These are phyloP conservation scores for Halichoerus grypus DNA, from an alignment of 2,113 vertebrate genomes.

Conservation along the genomic window DNA sequence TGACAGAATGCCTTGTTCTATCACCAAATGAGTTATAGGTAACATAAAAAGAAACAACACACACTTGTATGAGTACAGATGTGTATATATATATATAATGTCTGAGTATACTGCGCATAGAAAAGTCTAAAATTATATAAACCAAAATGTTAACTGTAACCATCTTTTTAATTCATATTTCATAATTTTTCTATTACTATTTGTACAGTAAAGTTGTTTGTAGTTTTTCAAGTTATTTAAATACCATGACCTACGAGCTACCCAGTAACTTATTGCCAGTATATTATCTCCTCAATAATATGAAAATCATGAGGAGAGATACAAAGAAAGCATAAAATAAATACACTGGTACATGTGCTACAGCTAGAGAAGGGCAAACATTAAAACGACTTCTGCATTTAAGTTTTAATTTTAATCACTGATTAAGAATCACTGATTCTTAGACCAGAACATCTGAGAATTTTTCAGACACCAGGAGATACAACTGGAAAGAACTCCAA, in stretches of 20 bases:
- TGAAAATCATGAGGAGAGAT: not conserved
- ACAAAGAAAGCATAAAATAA: not conserved
- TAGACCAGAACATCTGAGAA: not conserved
- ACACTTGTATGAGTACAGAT: not conserved
- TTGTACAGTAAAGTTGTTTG: constrained; percentile 14
- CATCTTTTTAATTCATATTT: not conserved
- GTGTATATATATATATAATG: not conserved
- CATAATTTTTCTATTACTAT: not conserved
- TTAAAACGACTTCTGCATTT: not conserved
- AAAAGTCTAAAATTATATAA: not conserved
- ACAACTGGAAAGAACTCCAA: not conserved
- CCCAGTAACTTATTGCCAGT: not conserved
- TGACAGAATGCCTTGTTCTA: not conserved
- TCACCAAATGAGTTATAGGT: not conserved
- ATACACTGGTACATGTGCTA: not conserved
- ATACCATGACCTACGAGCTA: not conserved
- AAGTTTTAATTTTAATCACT: not conserved
- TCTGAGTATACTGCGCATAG: not conserved
- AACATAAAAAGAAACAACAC: not conserved
- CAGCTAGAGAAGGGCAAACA: not conserved
- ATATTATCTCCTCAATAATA: not conserved
- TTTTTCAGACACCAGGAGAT: not conserved
- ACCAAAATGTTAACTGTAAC: not conserved
- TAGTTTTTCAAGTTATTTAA: constrained; percentile 22
- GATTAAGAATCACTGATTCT: not conserved